Evolutionary conservation across 1,140 invertebrate genomes (phyloP).

Genomic region (Tetragnatha versicolor): DNA sequence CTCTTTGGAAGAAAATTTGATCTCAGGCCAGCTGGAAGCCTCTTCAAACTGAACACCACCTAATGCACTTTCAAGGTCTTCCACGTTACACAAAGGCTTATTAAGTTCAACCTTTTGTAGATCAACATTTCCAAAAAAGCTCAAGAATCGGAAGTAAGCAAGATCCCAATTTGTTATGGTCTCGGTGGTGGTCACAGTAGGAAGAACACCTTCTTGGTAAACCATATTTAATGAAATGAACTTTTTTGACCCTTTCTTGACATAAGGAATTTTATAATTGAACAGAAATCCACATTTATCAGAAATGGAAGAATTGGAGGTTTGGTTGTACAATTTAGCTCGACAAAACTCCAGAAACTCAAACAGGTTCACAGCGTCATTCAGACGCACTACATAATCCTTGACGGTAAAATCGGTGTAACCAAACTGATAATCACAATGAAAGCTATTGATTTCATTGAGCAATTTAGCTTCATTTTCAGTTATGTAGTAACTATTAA

Average conservation of each 20-base stretch:
- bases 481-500: constrained; percentile 92
- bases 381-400: constrained; percentile 85
- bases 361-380: constrained; percentile 89
- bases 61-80: constrained; percentile 89
- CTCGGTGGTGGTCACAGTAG: constrained; percentile 84
- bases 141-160: constrained; percentile 91
- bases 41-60: constrained; percentile 87
- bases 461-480: constrained; percentile 86
- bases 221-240: constrained; percentile 94
- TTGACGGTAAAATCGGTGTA: constrained; percentile 86
- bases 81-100: constrained; percentile 77
- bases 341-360: constrained; percentile 84
- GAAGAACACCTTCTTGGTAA: constrained; percentile 76
- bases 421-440: constrained; percentile 90
- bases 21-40: constrained; percentile 75
- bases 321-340: constrained; percentile 76
- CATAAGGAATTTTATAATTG: constrained; percentile 92
- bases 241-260: constrained; percentile 80
- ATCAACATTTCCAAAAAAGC: constrained; percentile 91
- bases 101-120: constrained; percentile 40
- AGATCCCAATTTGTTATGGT: constrained; percentile 87
- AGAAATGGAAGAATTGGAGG: constrained; percentile 61
- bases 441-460: constrained; percentile 91
- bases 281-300: constrained; percentile 94
- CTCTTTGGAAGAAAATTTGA: constrained; percentile 28